Conservation (phyloP, 2,113 vertebrate genomes). For the Mus spicilegus region DNA sequence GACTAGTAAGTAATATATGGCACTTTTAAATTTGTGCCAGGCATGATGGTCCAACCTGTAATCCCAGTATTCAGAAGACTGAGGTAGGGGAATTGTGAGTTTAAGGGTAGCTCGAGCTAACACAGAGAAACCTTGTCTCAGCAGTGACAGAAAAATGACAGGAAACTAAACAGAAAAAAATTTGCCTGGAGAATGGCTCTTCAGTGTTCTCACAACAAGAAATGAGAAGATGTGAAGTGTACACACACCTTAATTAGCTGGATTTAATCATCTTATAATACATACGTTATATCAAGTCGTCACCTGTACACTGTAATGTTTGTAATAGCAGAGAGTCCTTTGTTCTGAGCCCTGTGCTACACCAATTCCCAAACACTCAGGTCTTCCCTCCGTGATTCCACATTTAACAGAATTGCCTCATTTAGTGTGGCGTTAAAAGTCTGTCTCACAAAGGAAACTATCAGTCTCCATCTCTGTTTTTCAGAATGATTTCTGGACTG, state of each 20-base stretch:
- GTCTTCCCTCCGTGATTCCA: neutral
- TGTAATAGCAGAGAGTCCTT: neutral
- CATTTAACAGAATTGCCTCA: neutral
- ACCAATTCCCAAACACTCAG: neutral
- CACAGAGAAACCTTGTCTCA: neutral
- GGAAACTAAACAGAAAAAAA: neutral
- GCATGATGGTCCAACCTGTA: neutral
- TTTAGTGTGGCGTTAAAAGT: neutral
- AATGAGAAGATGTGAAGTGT: neutral
- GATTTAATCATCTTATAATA: neutral
- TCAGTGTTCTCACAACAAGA: neutral
- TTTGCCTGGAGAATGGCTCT: neutral
- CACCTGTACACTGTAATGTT: too few relatives aligned
- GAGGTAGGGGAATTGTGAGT: neutral
- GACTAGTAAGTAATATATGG: neutral
- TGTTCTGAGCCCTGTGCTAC: neutral
- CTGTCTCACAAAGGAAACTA: neutral
- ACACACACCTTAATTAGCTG: neutral
- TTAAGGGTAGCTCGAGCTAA: neutral
- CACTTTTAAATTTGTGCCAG: neutral
- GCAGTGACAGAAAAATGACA: neutral
- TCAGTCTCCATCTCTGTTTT: neutral
- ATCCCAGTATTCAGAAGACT: neutral
- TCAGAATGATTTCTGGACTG: neutral
- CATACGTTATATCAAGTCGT: too few relatives aligned